Evolutionary conservation across 2,888 invertebrate species (phyloP).

Genomic region (Amiota mariae): DNA sequence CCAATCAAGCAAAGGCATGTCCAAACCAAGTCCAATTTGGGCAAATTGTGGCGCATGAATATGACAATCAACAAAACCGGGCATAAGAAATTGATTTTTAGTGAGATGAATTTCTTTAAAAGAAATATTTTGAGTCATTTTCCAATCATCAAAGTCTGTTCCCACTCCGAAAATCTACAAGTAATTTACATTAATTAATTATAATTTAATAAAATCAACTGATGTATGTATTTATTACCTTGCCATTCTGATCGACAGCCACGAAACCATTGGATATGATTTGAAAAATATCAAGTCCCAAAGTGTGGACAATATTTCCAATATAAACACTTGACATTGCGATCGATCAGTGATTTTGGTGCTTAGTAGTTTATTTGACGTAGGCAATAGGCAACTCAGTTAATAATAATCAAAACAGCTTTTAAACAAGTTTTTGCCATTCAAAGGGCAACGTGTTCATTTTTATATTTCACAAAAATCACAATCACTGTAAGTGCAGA

Average conservation of each 20-base stretch:
- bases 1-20: conserved; percentile 88
- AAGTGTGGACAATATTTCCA: conserved; percentile 73
- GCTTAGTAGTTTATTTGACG: too few relatives aligned
- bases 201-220: background rate
- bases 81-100: conserved; percentile 82
- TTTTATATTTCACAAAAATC: too few relatives aligned
- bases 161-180: conserved; percentile 74
- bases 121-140: conserved; percentile 28
- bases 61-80: conserved; percentile 92
- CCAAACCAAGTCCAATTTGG: conserved; percentile 88
- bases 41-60: conserved; percentile 93
- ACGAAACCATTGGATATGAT: conserved; percentile 76
- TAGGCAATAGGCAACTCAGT: too few relatives aligned
- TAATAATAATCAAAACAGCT: too few relatives aligned
- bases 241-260: conserved; percentile 76
- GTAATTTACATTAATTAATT: background rate
- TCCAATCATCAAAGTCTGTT: conserved; percentile 60
- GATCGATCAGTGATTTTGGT: too few relatives aligned
- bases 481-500: too few relatives aligned
- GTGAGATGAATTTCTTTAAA: conserved; percentile 57
- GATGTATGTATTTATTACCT: conserved; percentile 74
- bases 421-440: too few relatives aligned
- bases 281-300: conserved; percentile 71
- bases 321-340: conserved; percentile 66
- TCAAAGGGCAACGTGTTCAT: too few relatives aligned